Percentiles rank a stretch among this genome's conserved stretches.
phyloP scores from a whole-genome alignment of 2,113 vertebrate species.

The Notothenia rossii region DNA sequence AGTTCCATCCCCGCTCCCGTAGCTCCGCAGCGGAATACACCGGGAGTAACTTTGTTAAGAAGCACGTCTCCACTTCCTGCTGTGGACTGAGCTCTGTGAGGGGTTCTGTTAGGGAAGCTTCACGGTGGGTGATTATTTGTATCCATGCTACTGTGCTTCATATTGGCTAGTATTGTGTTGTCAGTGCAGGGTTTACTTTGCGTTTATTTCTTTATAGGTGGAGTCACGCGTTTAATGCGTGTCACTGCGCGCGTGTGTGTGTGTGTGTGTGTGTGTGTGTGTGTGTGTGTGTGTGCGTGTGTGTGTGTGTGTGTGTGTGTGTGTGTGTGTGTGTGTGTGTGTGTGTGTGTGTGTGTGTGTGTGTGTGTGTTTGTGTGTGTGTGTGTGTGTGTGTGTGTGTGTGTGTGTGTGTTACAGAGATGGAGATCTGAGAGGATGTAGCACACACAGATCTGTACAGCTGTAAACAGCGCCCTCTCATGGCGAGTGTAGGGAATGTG shows the following conservation, averaged over 20 bases:
- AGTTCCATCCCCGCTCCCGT: slow-evolving; percentile 50
- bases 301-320: not conserved
- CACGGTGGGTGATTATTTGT: slow-evolving; percentile 64
- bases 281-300: no score
- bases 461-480: slow-evolving; percentile 70
- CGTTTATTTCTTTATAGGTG: not conserved
- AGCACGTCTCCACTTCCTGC: not conserved
- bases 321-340: not conserved
- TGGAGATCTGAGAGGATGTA: slow-evolving; percentile 12
- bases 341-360: not conserved
- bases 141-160: slow-evolving; percentile 32
- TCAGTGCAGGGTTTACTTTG: not conserved
- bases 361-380: no score
- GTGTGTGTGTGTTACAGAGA: not conserved
- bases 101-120: not conserved
- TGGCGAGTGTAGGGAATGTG: slow-evolving; percentile 18
- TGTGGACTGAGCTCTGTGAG: not conserved
- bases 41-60: slow-evolving; percentile 24
- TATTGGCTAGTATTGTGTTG: not conserved
- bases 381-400: no score
- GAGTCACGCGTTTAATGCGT: not conserved
- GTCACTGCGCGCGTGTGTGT: not conserved
- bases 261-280: not conserved
- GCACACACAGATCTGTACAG: not conserved
- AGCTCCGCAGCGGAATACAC: slow-evolving; percentile 34